These are phyloP conservation scores for Machaerirhynchus nigripectus DNA, from an alignment of 2,113 vertebrate species.

Conservation along the genomic window DNA sequence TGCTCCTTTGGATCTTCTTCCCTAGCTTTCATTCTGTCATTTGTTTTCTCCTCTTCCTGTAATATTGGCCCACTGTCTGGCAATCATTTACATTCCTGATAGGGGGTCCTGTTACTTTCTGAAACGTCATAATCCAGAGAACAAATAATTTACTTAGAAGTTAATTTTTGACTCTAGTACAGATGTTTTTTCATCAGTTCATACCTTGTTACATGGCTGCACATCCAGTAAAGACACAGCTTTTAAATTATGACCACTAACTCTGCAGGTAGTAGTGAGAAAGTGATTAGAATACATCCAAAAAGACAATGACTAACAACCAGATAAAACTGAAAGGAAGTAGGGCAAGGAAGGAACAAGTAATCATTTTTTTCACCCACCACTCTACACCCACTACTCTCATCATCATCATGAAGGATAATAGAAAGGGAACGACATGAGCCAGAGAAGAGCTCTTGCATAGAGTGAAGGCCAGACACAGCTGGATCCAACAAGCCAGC, in stretches of 20 bases:
- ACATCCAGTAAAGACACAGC: background rate
- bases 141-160: background rate
- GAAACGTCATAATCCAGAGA: background rate
- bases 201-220: background rate
- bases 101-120: background rate
- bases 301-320: background rate
- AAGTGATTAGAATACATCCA: background rate
- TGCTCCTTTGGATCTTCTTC: background rate
- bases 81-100: background rate
- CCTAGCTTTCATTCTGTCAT: background rate
- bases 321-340: background rate
- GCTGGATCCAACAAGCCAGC: background rate
- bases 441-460: background rate
- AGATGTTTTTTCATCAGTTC: background rate
- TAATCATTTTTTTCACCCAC: fast-evolving
- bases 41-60: background rate
- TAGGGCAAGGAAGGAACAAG: background rate
- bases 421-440: background rate
- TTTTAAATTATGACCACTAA: background rate
- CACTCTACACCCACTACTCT: background rate
- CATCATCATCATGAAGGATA: fast-evolving
- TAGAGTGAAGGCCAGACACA: background rate
- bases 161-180: background rate
- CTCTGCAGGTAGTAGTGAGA: background rate
- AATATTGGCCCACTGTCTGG: background rate